phyloP scores from a whole-genome alignment of 2,888 invertebrate genomes.

The Pelosia muscerda region DNA sequence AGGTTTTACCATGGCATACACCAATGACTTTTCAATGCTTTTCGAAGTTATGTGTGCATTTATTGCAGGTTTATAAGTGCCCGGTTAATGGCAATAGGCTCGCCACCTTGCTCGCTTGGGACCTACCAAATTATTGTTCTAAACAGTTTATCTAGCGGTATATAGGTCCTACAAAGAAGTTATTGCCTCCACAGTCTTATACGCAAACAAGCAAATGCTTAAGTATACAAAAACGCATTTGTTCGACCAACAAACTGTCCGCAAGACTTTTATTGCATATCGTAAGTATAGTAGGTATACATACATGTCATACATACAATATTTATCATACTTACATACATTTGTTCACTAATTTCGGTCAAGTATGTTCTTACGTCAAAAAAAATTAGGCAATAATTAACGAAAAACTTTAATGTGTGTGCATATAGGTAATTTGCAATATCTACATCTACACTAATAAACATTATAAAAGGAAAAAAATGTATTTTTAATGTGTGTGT shows the following conservation, averaged over 20 bases:
- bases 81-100: too few species aligned
- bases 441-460: too few species aligned
- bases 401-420: neutral
- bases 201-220: neutral
- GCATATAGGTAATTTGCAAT: neutral
- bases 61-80: too few species aligned
- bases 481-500: too few species aligned
- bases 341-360: slow-evolving; percentile 30
- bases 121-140: too few species aligned
- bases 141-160: too few species aligned
- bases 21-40: too few species aligned
- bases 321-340: neutral
- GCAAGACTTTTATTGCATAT: slow-evolving; percentile 2
- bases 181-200: neutral
- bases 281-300: neutral
- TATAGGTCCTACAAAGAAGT: neutral
- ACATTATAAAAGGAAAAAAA: too few species aligned
- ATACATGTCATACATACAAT: neutral
- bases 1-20: too few species aligned
- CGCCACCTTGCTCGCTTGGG: too few species aligned
- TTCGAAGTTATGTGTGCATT: too few species aligned
- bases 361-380: slow-evolving; percentile 26
- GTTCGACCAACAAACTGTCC: neutral
- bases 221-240: neutral
- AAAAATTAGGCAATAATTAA: slow-evolving; percentile 23